Base-by-base conservation (phyloP, 2,797 vertebrate genomes). In the Bucorvus abyssinicus region DNA sequence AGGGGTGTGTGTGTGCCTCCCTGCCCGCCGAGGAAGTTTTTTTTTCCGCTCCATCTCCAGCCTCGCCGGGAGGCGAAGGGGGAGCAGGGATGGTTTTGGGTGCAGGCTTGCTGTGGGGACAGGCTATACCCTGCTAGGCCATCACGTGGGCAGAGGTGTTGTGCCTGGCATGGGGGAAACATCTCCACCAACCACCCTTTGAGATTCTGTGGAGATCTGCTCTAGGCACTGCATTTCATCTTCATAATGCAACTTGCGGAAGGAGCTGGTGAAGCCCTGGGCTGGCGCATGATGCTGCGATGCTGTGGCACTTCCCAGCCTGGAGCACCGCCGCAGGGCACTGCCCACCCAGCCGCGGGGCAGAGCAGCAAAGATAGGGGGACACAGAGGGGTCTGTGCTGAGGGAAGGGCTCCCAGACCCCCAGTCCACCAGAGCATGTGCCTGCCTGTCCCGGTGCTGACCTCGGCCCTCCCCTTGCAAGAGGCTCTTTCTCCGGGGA, bases 231-330 rank as follows among this genome's bases (percentile, higher is more conserved):
- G 9, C 7, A 2, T 16, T 89, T 29, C n/a, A 5, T 7, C 74
- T 59, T 7, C 7, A 0, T 18, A 86, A 56, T 0, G 1, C 36
- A 29, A 2, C 42, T 60, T 0, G 3, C 0, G 0, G 65, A 64
- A 30, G 44, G 27, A 0, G 2, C 36, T 1, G 8, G 90, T 1
- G 1, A 15, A 91, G 80, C 64, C 26, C 34, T 7, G 44, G 34
- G 34, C 27, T 0, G 4, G n/a, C 0, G 9, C 29, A 52, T 2
- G 1, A 52, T 13, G 80, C 12, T 19, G 84, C 14, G 4, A 57
- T 2, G 61, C 40, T 5, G 3, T 3, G 65, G 65, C 67, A 56
- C 67, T 36, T n/a, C 81, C 70, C 82, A 40, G 47, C 50, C 2
- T 2, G 42, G 56, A 67, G 34, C 7, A 3, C 9, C 4, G 14